Base-by-base conservation (phyloP, 2,888 invertebrate genomes). In the Cephus runcator region DNA sequence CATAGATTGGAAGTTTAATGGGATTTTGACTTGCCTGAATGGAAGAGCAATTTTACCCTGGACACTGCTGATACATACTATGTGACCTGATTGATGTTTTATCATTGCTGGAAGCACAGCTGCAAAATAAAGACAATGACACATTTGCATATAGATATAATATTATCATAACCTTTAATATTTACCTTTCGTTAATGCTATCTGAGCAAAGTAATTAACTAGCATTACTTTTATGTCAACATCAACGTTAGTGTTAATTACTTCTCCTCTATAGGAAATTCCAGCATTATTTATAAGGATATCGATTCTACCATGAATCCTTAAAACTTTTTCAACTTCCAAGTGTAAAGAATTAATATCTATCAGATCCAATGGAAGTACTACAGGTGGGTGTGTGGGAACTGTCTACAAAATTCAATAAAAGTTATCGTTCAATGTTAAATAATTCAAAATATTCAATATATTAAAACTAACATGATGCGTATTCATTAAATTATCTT, bases 261-360 rank as follows among this genome's bases (percentile, higher is more conserved):
- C 94, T 83, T 95, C 94, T 1, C 97, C 97, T 85, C 98, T 93
- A 79, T 95, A 94, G 33, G 96, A 95, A 77, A 98, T 94, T 0
- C 99, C 99, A 69, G 97, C 97, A 93, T 98, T 99, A 90, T 98
- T 98, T 69, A 99, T 94, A 23, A 99, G 92, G 86, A 99, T 95
- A 92, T 99, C 98, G 78, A 98, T 94, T 81, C 93, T 93, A 6
- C 95, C 96, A 90, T 95, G 95, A 76, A 94, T 93, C n/a, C 93
- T 93, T 79, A 96, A 88, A 15, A 96, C 94, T 87, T 95, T 94
- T 77, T 93, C 89, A 0, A 95, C 94, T 91, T 95, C 94, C 11
- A 88, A 88, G 34, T 94, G 93, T 76, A 98, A 91, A 30, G 93
- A 91, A 78, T 95, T 93, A 11, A 96, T 90, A 83, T 98, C 94